Evolutionary conservation across 1,140 invertebrate genomes (phyloP).

Genomic region (Drosophila tropicalis): DNA sequence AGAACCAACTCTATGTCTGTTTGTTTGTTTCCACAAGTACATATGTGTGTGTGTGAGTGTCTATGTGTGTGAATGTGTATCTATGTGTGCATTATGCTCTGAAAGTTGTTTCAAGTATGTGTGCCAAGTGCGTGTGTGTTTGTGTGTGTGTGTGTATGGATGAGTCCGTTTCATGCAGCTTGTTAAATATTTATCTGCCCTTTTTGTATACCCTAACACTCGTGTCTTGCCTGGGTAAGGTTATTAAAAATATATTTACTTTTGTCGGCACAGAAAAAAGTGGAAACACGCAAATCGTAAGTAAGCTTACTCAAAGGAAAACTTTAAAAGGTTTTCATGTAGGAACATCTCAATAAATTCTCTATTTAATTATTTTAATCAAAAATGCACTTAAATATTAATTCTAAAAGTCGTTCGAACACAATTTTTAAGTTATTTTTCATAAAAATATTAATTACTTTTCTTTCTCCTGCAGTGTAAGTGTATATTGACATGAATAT

Average conservation of each 20-base stretch:
- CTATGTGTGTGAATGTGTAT: constrained; percentile 1
- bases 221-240: not conserved
- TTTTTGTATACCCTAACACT: constrained; percentile 42
- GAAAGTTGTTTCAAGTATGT: constrained; percentile 13
- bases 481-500: not conserved
- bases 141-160: constrained; percentile 20
- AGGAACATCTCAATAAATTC: not conserved
- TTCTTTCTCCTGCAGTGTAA: not conserved
- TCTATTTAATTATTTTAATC: not conserved
- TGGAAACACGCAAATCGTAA: not conserved
- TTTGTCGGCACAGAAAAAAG: not conserved
- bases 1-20: constrained; percentile 29
- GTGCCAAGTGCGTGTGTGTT: constrained; percentile 25
- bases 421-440: too few relatives aligned
- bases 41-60: constrained; percentile 5
- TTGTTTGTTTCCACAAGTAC: constrained; percentile 15
- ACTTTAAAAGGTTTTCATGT: not conserved
- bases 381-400: too few relatives aligned
- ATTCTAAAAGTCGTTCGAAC: too few relatives aligned
- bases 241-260: constrained; percentile 15
- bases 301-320: not conserved
- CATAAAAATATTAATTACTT: too few relatives aligned
- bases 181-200: constrained; percentile 67
- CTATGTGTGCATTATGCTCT: constrained; percentile 15
- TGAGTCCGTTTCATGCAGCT: constrained; percentile 38